Evolutionary conservation across 2,888 invertebrate species (phyloP), one percentile per base, ranked within the genome.

Genomic region (Drosophila flavopinicola): DNA sequence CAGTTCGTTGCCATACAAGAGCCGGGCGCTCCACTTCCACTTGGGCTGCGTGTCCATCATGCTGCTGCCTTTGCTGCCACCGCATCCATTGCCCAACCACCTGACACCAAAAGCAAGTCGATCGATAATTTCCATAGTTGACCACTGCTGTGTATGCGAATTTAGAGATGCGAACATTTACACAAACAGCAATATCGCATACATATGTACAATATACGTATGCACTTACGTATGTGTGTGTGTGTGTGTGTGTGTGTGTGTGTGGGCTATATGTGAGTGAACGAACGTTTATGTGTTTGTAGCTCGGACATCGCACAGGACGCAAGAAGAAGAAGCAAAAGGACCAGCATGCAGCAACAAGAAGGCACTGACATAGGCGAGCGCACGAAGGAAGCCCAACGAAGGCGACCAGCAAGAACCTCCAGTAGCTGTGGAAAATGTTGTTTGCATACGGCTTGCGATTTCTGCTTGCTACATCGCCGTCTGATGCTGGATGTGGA

Each of bases 41-140:
- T 59, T 32, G 71, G 66, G 61, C 74, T 75, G 78, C 79, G 78
- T 82, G 87, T 83, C 83, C 84, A 83, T 85, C 85, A 78, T 68
- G 75, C 48, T 68, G 74, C 69, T 61, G 76, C 71, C 58, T 57
- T 66, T 60, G 47, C 67, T 75, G 72, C 69, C 80, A 73, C 66
- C 77, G 69, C 78, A 74, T 87, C 71, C 77, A 80, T 83, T 74
- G 77, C 78, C 86, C 85, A 77, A 88, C 87, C 89, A 88, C 83
- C 87, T 87, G 86, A 89, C 87, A 87, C 85, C 86, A 85, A 89
- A 89, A 88, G 88, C 89, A 89, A 85, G 85, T 89, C 90, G 90
- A 90, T 90, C 90, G 90, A 90, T 90, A 90, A 89, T 90, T 90
- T 90, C 90, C 89, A 90, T 90, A 88, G 89, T 84, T 90, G 90